phyloP scores from a whole-genome alignment of 2,113 vertebrate genomes.

The Perognathus longimembris region DNA sequence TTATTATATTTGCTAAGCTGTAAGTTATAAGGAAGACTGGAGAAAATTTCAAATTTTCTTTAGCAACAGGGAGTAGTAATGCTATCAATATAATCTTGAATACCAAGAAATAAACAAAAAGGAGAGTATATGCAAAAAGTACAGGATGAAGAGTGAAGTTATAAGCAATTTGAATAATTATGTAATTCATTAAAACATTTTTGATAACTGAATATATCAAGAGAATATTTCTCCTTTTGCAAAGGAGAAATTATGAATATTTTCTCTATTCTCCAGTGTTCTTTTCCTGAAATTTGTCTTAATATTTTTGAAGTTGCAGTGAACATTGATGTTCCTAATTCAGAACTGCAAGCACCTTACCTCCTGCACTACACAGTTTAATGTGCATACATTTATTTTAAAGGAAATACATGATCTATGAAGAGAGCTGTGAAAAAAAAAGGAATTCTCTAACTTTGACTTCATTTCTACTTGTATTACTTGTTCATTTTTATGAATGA shows the following conservation, averaged over 20 bases:
- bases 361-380: neutral
- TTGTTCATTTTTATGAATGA: slow-evolving; percentile 63
- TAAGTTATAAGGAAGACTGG: neutral
- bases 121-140: too few relatives aligned
- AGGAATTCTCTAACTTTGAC: neutral
- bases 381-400: slow-evolving; percentile 9
- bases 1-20: neutral
- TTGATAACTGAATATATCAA: neutral
- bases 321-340: neutral
- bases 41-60: neutral
- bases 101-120: too few relatives aligned
- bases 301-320: neutral
- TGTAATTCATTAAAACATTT: neutral
- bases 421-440: neutral
- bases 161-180: accelerated
- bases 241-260: neutral
- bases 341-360: neutral
- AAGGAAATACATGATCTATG: slow-evolving; percentile 12
- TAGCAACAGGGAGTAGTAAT: neutral
- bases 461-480: slow-evolving; percentile 9
- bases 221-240: neutral
- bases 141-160: neutral
- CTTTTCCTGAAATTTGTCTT: neutral
- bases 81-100: neutral
- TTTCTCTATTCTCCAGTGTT: neutral